Conservation (phyloP, 2,113 vertebrate genomes). For the Pygoscelis adeliae region DNA sequence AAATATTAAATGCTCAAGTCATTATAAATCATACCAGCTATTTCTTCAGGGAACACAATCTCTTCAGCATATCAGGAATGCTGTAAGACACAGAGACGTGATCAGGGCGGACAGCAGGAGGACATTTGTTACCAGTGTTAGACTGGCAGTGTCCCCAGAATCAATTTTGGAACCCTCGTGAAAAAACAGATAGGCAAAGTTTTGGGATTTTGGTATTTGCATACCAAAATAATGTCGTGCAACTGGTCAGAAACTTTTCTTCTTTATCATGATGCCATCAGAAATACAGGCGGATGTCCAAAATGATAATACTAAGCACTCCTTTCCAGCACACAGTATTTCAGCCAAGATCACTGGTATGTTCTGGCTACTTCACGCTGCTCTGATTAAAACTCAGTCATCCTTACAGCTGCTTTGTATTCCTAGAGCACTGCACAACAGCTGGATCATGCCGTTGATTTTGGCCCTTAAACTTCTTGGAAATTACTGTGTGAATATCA, state of each 20-base stretch:
- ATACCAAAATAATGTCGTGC: neutral
- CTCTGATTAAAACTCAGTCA: slow-evolving; percentile 18
- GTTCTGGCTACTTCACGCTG: neutral
- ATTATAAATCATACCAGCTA: neutral
- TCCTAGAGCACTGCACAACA: slow-evolving; percentile 15
- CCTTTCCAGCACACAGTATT: neutral
- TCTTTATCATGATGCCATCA: neutral
- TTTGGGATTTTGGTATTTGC: neutral
- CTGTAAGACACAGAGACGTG: neutral
- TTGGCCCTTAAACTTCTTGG: neutral
- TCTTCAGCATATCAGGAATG: neutral
- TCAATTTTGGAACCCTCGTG: neutral
- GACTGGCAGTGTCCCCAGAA: neutral
- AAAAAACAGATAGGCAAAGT: neutral
- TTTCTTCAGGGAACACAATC: neutral
- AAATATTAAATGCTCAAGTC: neutral
- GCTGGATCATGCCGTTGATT: neutral
- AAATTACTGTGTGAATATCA: neutral
- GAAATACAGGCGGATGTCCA: neutral
- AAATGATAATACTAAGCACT: neutral
- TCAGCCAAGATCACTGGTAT: slow-evolving; percentile 1
- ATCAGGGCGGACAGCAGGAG: neutral
- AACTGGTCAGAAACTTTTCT: neutral
- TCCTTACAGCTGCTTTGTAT: slow-evolving; percentile 21
- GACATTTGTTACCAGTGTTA: neutral